phyloP scores from a whole-genome alignment of 2,797 vertebrate species.

The Sphenopsis melanotis region DNA sequence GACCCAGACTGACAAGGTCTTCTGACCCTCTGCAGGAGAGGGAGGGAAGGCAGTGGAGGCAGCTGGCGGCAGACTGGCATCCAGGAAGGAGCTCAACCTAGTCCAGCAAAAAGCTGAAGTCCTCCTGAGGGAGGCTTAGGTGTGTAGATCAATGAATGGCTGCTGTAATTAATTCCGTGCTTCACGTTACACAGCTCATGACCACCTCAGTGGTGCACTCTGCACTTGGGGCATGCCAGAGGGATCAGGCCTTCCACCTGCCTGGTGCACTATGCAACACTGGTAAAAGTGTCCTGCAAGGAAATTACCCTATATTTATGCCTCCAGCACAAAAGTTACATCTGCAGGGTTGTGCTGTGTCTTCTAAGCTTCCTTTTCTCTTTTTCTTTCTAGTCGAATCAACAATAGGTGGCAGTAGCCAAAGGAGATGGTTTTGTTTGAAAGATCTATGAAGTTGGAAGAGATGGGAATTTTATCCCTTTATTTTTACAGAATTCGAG shows the following conservation, averaged over 20 bases:
- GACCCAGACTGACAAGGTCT: not conserved
- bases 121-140: not conserved
- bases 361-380: not conserved
- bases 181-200: fast-evolving
- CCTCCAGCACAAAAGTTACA: not conserved
- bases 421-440: not conserved
- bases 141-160: not conserved
- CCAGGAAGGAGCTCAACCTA: not conserved
- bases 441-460: not conserved
- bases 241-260: not conserved
- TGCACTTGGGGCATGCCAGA: not conserved
- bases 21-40: not conserved
- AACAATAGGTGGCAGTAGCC: not conserved
- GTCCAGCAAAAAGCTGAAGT: not conserved
- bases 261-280: not conserved
- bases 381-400: not conserved
- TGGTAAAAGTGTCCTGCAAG: not conserved
- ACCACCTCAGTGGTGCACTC: not conserved
- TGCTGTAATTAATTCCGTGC: not conserved
- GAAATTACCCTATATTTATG: not conserved
- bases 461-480: not conserved
- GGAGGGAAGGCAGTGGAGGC: not conserved
- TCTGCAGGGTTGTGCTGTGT: not conserved
- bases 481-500: not conserved
- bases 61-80: not conserved